A percentile compares a stretch with the other conserved stretches of the same genome.
Conservation (phyloP, 35 echinoderm and acorn worm genomes). For the Heliocidaris erythrogramma region DNA sequence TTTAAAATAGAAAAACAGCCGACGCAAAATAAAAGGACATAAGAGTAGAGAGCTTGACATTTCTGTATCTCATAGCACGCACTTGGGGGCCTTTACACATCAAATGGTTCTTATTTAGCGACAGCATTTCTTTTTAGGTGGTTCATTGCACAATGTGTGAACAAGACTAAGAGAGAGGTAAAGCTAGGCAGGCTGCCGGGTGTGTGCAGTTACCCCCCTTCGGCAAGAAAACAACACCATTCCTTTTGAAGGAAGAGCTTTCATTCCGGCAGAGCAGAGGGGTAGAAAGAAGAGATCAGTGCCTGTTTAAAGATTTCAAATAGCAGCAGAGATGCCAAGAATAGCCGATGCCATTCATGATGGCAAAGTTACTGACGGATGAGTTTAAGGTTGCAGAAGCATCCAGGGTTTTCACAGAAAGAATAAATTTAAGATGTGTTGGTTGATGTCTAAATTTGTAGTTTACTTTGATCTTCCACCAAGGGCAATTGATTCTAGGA, state of each 20-base stretch:
- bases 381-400: no score
- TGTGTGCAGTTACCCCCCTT: not conserved
- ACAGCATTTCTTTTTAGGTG: not conserved
- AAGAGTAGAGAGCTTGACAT: not conserved
- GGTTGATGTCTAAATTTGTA: no score
- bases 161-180: not conserved
- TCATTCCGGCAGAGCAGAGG: not conserved
- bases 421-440: no score
- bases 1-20: not conserved
- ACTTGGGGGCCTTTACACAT: not conserved
- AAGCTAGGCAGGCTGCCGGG: not conserved
- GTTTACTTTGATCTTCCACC: no score
- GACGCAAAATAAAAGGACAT: not conserved
- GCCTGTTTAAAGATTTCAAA: conserved; percentile 18
- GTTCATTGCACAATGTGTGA: not conserved
- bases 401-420: no score
- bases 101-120: not conserved
- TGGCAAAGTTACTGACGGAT: not conserved
- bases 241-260: not conserved
- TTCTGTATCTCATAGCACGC: not conserved
- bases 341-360: not conserved
- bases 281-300: not conserved
- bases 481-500: no score
- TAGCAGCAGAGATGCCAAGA: not conserved
- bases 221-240: conserved; percentile 38